phyloP scores from a whole-genome alignment of 1,140 invertebrate species.

The Portunus trituberculatus region DNA sequence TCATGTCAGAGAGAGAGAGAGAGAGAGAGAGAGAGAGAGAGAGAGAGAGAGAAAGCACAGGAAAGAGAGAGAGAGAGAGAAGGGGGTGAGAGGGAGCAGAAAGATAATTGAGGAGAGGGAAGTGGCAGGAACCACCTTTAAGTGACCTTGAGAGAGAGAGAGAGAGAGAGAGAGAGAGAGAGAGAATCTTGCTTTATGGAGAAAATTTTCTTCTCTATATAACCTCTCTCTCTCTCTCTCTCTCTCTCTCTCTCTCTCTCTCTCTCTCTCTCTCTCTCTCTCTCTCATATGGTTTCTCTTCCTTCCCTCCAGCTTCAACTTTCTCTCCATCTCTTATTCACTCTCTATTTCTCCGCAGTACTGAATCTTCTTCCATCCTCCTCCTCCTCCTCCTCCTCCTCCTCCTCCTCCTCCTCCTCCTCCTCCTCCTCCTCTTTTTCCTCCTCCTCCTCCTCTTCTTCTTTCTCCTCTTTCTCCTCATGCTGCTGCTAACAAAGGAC shows the following conservation, averaged over 20 bases:
- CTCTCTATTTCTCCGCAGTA: not conserved
- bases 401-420: not conserved
- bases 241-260: conserved; percentile 47
- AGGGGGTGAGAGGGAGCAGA: not conserved
- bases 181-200: not conserved
- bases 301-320: not conserved
- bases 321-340: not conserved
- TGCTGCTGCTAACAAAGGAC: not conserved
- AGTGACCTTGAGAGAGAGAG: conserved; percentile 18
- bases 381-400: not conserved
- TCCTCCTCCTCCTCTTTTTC: not conserved
- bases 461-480: not conserved
- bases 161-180: conserved; percentile 20
- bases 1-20: not conserved
- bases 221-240: conserved; percentile 54
- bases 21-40: not conserved
- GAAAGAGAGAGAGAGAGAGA: not conserved
- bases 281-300: not conserved
- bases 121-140: conserved; percentile 1
- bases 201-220: not conserved
- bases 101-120: not conserved
- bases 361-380: no score
- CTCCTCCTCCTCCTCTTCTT: not conserved
- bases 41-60: not conserved
- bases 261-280: conserved; percentile 50